Evolutionary conservation across 35 echinoderm and acorn worm genomes (phyloP).

Genomic region (Heliocidaris erythrogramma): DNA sequence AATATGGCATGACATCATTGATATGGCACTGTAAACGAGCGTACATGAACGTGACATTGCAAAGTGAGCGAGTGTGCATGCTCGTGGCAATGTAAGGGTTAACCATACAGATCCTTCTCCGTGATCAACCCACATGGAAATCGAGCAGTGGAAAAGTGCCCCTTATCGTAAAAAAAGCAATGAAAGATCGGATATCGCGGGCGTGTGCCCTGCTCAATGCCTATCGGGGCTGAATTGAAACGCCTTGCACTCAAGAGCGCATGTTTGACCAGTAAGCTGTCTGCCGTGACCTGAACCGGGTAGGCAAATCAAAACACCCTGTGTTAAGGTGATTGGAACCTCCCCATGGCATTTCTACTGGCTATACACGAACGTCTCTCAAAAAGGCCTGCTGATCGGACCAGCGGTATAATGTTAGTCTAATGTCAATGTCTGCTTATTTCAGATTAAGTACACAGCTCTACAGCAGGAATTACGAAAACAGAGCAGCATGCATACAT

Average conservation of each 20-base stretch:
- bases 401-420: neutral
- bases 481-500: neutral
- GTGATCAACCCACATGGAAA: neutral
- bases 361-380: neutral
- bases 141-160: neutral
- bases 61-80: too few species aligned
- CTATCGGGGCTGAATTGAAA: neutral
- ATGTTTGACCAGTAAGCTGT: neutral
- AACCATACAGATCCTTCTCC: too few species aligned
- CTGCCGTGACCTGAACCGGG: neutral
- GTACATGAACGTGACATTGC: too few species aligned
- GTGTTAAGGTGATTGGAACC: neutral
- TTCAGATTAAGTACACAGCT: neutral
- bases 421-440: neutral
- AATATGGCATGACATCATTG: too few species aligned
- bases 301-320: neutral
- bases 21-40: too few species aligned
- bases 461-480: neutral
- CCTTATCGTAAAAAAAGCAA: neutral
- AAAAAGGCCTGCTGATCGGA: neutral
- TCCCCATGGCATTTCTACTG: neutral
- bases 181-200: neutral
- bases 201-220: neutral
- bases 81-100: too few species aligned
- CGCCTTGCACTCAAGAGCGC: neutral